Evolutionary conservation across 2,888 invertebrate species (phyloP), one percentile per base, ranked within the genome.

Genomic region (Orthosia gothica): DNA sequence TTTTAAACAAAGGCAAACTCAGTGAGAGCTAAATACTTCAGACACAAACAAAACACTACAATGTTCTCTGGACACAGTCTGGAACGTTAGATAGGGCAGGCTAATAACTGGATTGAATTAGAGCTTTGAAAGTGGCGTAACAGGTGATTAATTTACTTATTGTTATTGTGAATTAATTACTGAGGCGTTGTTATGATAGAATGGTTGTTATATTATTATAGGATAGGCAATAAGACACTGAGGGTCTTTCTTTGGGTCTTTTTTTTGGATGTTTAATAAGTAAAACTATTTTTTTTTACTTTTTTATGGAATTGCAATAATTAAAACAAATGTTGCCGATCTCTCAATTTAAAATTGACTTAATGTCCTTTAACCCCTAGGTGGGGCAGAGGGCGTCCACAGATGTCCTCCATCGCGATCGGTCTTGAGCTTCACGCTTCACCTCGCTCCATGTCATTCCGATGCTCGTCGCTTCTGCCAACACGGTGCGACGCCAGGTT

Each of bases 161-260:
- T 79, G 79, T 70, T 69, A 78, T 58, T 49, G 57, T 26, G 5
- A 69, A 78, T 78, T 79, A 45, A 70, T 83, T 63, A 70, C n/a
- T 47, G 4, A 13, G 16, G 26, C 5, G 40, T 76, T 59, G 40
- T 26, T 82, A 52, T 65, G 20, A 50, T 76, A 20, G 13, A 74
- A 50, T 72, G 3, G 52, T 15, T 47, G n/a, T 20, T 45, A 59
- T 59, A 40, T 58, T 54, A 1, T 54, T 15, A 13, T 11, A n/a
- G 40, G 4, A 26, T 13, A 40, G 32, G 9, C 15, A 26, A 67
- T 57, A 20, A 78, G 5, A 4, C 13, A 12, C 3, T 66, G 4
- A 26, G 1, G 1, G 40, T 3, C 9, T 55, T 67, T 45, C 32
- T 9, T 40, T 40, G 40, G 32, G 40, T 40, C 1, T 40, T 40